Conservation (phyloP, 2,888 invertebrate genomes). For the Nomada ferruginata region DNA sequence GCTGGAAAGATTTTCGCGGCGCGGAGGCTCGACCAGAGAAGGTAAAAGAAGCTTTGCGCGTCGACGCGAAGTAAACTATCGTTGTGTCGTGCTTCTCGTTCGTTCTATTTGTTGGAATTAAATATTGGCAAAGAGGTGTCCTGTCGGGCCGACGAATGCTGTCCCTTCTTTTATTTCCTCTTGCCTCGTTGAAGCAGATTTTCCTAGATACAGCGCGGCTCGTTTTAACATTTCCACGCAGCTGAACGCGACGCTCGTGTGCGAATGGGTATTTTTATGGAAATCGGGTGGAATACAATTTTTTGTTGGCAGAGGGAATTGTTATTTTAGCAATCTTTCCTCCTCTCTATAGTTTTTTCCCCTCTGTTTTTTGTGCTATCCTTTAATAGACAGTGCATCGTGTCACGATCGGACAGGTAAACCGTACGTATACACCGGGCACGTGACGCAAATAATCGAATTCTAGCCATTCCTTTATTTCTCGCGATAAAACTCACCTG, state of each 20-base stretch:
- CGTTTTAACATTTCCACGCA: conserved; percentile 30
- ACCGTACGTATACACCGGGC: conserved; percentile 1
- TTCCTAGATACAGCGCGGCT: background rate
- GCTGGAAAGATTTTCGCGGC: too few relatives aligned
- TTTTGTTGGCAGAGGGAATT: conserved; percentile 16
- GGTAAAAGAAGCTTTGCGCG: background rate
- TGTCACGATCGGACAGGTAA: background rate
- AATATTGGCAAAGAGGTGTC: conserved; percentile 35
- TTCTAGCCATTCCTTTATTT: background rate
- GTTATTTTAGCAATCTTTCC: conserved; percentile 18
- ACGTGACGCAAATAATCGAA: conserved; percentile 36
- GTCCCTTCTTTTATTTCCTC: background rate
- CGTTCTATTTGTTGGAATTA: conserved; percentile 32
- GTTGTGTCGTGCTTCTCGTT: background rate
- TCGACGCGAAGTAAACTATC: too few relatives aligned
- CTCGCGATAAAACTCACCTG: background rate
- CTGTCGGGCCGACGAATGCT: background rate
- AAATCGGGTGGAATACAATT: conserved; percentile 37
- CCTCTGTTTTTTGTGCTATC: background rate
- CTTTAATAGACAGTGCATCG: background rate
- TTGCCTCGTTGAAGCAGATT: conserved; percentile 13
- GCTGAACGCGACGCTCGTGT: background rate
- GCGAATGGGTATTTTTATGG: conserved; percentile 12
- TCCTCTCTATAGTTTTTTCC: background rate
- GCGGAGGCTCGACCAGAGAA: background rate